Conservation (phyloP, 2,797 vertebrate genomes). For the Xyrichtys novacula region DNA sequence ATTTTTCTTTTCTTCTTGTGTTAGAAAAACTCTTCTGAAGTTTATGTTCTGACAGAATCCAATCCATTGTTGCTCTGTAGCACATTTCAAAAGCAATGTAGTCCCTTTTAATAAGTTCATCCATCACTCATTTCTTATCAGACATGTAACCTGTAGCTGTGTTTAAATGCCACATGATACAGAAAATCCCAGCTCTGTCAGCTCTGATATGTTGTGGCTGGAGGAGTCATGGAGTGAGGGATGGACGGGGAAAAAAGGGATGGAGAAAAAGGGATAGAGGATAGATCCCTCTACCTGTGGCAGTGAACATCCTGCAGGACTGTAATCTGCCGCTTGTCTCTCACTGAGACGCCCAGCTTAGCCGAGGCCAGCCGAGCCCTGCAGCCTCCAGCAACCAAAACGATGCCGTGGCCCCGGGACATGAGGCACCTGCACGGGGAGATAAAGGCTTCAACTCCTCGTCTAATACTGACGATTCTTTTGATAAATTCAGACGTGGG, state of each 20-base stretch:
- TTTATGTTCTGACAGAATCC: conserved; percentile 1
- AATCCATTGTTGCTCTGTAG: conserved; percentile 9
- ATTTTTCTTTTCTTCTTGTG: too few relatives aligned
- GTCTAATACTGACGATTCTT: conserved; percentile 84
- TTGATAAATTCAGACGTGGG: conserved; percentile 83
- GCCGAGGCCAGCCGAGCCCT: conserved; percentile 56
- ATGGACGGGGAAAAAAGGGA: conserved; percentile 20
- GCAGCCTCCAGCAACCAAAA: conserved; percentile 70
- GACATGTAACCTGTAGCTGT: conserved; percentile 51
- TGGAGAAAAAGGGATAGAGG: conserved; percentile 40
- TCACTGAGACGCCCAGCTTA: conserved; percentile 73
- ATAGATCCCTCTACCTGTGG: conserved; percentile 77
- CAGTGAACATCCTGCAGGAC: conserved; percentile 69
- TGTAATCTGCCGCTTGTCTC: conserved; percentile 84
- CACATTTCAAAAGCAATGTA: conserved; percentile 25
- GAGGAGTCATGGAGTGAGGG: conserved; percentile 34
- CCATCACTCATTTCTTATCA: conserved; percentile 43
- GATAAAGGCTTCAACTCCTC: conserved; percentile 88
- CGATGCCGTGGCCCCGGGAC: conserved; percentile 74
- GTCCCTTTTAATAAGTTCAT: conserved; percentile 54
- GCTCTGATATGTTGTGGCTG: conserved; percentile 66
- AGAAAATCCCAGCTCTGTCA: conserved; percentile 26
- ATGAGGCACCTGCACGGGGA: conserved; percentile 82
- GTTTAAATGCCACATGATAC: conserved; percentile 53
- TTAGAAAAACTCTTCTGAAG: too few relatives aligned